These are phyloP conservation scores for Microplitis mediator DNA, from an alignment of 1,140 invertebrate species.

Conservation along the genomic window DNA sequence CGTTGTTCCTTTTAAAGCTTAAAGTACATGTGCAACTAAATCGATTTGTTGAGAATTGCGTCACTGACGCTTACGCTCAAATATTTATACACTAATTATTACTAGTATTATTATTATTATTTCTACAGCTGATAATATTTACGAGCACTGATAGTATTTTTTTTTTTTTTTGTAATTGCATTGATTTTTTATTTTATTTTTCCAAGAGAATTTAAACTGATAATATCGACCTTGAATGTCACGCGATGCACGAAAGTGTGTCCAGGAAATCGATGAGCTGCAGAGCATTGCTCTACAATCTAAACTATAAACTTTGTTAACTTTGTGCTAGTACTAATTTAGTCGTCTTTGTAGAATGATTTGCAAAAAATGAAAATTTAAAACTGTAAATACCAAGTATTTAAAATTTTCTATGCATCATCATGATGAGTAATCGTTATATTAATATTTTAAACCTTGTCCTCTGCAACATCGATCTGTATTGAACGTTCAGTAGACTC, in stretches of 20 bases:
- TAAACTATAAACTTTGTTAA: no score
- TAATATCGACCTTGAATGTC: conserved; percentile 1
- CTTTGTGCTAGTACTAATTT: no score
- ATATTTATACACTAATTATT: background rate
- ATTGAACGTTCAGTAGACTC: background rate
- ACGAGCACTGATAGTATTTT: background rate
- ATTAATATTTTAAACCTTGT: background rate
- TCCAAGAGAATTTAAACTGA: background rate
- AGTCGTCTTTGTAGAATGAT: background rate
- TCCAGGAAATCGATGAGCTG: conserved; percentile 10
- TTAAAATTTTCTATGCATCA: background rate
- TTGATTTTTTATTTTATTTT: background rate
- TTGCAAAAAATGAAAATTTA: background rate
- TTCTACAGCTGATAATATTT: background rate
- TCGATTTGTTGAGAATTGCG: conserved; percentile 6
- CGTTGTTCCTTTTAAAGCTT: conserved; percentile 1
- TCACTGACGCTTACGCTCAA: background rate
- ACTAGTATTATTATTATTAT: background rate
- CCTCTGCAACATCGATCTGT: background rate
- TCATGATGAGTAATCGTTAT: background rate
- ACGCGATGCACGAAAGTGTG: background rate
- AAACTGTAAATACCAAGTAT: background rate
- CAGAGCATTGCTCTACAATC: background rate
- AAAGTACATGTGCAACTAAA: background rate
- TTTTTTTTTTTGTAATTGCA: background rate